Conservation (phyloP, 2,888 invertebrate species). For the Alloplasta piceator region DNA sequence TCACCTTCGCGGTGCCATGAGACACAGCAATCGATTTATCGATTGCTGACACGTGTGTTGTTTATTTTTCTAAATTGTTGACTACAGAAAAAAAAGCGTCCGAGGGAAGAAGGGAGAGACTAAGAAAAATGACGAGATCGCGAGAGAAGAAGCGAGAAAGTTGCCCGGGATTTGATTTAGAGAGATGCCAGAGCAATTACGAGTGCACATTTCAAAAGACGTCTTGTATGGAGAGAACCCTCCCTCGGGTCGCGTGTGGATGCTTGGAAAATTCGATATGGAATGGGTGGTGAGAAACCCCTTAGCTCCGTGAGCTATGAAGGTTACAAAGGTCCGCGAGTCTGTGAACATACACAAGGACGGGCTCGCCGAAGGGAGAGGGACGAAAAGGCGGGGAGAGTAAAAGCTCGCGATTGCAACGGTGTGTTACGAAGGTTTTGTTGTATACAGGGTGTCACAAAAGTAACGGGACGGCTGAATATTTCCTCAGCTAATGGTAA, state of each 20-base stretch:
- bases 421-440: conserved; percentile 38
- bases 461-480: too few species aligned
- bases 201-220: conserved; percentile 79
- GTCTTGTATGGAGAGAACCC: conserved; percentile 62
- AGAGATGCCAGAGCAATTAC: conserved; percentile 80
- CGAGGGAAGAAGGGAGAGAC: not conserved
- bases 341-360: conserved; percentile 25
- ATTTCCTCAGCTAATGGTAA: too few species aligned
- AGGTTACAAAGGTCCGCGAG: conserved; percentile 60
- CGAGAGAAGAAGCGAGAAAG: conserved; percentile 10
- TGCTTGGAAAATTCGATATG: not conserved
- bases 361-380: too few species aligned
- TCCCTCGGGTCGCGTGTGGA: conserved; percentile 3
- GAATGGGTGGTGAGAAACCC: conserved; percentile 48
- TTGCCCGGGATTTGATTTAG: conserved; percentile 72
- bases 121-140: not conserved
- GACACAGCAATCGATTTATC: too few species aligned
- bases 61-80: too few species aligned
- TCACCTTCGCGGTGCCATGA: too few species aligned
- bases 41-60: too few species aligned
- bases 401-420: conserved; percentile 56
- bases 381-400: not conserved
- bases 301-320: conserved; percentile 55
- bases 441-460: too few species aligned
- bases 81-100: not conserved